A percentile compares a stretch with the other conserved stretches of the same genome.
phyloP scores from a whole-genome alignment of 2,888 invertebrate genomes.

The Nycteola revayana region DNA sequence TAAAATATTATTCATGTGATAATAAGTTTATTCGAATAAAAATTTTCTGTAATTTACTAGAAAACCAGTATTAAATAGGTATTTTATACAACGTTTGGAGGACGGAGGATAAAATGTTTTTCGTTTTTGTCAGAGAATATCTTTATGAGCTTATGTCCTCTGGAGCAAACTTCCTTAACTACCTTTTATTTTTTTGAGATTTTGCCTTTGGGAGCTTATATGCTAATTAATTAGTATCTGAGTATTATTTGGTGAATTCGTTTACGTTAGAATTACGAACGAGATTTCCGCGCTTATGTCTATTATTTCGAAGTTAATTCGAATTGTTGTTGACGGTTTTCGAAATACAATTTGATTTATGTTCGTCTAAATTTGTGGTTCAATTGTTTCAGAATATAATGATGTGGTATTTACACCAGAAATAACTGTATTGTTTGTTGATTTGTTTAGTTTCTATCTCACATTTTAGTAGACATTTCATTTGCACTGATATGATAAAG shows the following conservation, averaged over 20 bases:
- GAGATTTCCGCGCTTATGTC: neutral
- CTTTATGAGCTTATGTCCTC: slow-evolving; percentile 19
- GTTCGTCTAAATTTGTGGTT: no score
- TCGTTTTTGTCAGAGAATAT: slow-evolving; percentile 26
- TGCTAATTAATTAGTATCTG: slow-evolving; percentile 21
- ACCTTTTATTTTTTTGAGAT: slow-evolving; percentile 22
- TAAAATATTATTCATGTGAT: no score
- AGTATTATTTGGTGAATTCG: slow-evolving; percentile 5
- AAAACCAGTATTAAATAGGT: slow-evolving; percentile 6
- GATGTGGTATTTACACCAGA: no score
- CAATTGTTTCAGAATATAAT: no score
- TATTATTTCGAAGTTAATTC: neutral
- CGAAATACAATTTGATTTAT: no score
- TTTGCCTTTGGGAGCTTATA: slow-evolving; percentile 8
- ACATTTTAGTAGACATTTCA: no score
- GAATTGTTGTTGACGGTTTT: neutral
- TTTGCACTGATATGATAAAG: no score
- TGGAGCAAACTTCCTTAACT: slow-evolving; percentile 18
- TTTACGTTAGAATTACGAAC: neutral
- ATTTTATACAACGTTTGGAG: slow-evolving; percentile 1
- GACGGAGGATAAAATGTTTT: slow-evolving; percentile 8
- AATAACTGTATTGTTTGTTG: no score
- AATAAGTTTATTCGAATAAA: no score
- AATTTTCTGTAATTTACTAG: slow-evolving; percentile 5
- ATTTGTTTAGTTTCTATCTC: no score